A percentile compares a stretch with the other conserved stretches of the same genome.
These are phyloP conservation scores for Emberiza fucata DNA, from an alignment of 2,113 vertebrate genomes.

Conservation along the genomic window DNA sequence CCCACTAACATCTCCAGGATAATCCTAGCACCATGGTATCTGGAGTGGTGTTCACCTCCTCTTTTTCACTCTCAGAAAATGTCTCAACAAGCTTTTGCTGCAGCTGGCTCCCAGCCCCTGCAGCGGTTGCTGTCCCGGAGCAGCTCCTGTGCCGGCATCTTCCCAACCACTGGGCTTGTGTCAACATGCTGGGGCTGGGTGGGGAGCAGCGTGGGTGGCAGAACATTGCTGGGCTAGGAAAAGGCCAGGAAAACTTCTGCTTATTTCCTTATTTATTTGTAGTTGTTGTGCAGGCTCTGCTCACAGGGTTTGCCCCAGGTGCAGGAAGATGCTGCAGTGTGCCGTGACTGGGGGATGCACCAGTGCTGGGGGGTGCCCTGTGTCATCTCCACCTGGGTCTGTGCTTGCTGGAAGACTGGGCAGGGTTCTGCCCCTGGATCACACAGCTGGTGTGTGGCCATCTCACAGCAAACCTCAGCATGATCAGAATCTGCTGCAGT, in stretches of 20 bases:
- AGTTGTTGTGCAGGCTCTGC: background rate
- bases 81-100: background rate
- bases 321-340: background rate
- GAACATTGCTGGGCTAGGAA: background rate
- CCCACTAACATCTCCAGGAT: background rate
- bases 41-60: background rate
- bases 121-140: background rate
- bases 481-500: background rate
- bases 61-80: background rate
- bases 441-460: rapidly evolving
- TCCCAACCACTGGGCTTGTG: background rate
- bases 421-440: background rate
- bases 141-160: rapidly evolving
- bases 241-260: too few relatives aligned
- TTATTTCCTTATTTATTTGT: background rate
- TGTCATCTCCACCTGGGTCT: background rate
- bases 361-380: background rate
- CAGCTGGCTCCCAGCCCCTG: background rate
- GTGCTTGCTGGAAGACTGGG: background rate
- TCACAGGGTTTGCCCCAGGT: rapidly evolving
- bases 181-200: rapidly evolving
- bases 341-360: background rate
- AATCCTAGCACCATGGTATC: rapidly evolving
- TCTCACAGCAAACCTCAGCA: background rate
- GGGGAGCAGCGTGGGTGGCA: background rate